Base-by-base conservation (phyloP, 2,888 invertebrate genomes). In the Mellilla xanthometata region DNA sequence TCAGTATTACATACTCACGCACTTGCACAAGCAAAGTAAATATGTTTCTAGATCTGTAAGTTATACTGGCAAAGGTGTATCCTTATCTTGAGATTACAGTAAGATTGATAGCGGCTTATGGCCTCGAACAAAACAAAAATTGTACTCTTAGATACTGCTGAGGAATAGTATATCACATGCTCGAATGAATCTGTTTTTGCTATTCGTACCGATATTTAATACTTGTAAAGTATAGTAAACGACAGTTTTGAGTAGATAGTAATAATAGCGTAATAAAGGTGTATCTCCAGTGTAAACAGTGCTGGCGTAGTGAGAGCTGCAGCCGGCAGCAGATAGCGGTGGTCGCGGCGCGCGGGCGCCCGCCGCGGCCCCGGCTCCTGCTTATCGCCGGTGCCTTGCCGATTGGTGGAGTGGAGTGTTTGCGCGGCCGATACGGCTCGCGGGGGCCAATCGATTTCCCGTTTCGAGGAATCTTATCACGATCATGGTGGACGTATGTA, bases 381-480 rank as follows among this genome's bases (percentile, higher is more conserved):
- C 77, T 84, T 86, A 87, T 87, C 88, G 59, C 42, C 63, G 66
- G 72, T 74, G 61, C 69, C 65, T 67, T 69, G 69, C 77, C 72
- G 74, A 88, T 89, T 88, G 89, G 89, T 66, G 72, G 79, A 73
- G 65, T 86, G 71, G 70, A 88, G 88, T 89, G 89, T 87, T 88
- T 88, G 83, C 81, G 77, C 72, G 68, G 55, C 68, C 68, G 86
- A 85, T 86, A 85, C 55, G 68, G 67, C 54, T 60, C 55, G 70
- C 74, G 66, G 70, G 77, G 70, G 81, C 88, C 89, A 89, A 89
- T 89, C 84, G 81, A 86, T 87, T 79, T 71, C 78, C 73, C 68
- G 80, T 75, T 70, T 65, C 65, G 64, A 69, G 65, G 56, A 82
- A 86, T 85, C 83, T 89, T 88, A 89, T 89, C 89, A 76, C 62